Conservation (phyloP, 1,140 invertebrate species). For the Coenobita brevimanus region DNA sequence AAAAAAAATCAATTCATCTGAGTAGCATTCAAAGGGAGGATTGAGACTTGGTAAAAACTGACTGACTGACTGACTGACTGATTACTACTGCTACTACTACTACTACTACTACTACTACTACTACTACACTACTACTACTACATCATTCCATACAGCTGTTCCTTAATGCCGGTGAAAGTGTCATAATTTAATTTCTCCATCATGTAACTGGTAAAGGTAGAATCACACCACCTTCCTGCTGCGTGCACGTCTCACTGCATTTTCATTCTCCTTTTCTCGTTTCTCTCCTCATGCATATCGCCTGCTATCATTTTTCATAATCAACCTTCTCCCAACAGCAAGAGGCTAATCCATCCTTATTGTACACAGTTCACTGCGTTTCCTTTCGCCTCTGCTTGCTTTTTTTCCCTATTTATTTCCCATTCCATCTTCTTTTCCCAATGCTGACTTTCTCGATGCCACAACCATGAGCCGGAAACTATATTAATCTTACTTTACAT, state of each 20-base stretch:
- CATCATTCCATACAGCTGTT: too few relatives aligned
- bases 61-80: too few relatives aligned
- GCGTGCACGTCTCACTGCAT: neutral
- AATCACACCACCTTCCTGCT: too few relatives aligned
- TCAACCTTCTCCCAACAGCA: neutral
- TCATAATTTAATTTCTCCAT: too few relatives aligned
- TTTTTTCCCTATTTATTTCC: neutral
- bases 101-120: too few relatives aligned
- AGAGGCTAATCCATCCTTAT: neutral
- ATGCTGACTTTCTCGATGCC: neutral
- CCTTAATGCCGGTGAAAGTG: too few relatives aligned
- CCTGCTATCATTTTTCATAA: neutral
- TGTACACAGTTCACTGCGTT: neutral
- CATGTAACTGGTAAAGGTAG: too few relatives aligned
- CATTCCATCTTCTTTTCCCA: neutral
- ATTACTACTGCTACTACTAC: too few relatives aligned
- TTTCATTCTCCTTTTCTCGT: neutral
- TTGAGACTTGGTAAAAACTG: too few relatives aligned
- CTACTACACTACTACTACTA: too few relatives aligned
- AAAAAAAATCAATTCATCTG: too few relatives aligned
- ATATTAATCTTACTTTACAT: neutral
- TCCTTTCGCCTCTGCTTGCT: neutral
- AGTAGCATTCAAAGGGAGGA: too few relatives aligned
- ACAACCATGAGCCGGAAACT: neutral
- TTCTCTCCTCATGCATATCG: neutral